phyloP scores from a whole-genome alignment of 2,888 invertebrate species.

The Pseudoips prasinana region DNA sequence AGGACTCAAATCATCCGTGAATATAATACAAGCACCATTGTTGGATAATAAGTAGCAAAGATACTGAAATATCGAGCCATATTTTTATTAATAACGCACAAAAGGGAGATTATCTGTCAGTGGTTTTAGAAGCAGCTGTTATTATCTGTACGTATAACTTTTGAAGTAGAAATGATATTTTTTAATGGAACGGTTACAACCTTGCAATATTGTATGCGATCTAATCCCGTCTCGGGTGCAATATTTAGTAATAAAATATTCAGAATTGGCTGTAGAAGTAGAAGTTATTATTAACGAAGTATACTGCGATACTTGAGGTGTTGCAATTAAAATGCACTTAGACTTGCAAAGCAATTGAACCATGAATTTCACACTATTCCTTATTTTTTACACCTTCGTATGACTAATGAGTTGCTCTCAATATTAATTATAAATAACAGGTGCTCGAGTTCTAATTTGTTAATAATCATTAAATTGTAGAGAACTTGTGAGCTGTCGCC shows the following conservation, averaged over 20 bases:
- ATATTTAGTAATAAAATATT: too few relatives aligned
- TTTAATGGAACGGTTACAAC: conserved; percentile 4
- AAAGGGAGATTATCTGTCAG: conserved; percentile 75
- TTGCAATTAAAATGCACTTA: not conserved
- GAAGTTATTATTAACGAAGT: too few relatives aligned
- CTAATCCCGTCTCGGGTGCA: too few relatives aligned
- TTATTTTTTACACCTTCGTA: conserved; percentile 2
- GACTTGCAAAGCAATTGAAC: not conserved
- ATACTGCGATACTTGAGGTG: too few relatives aligned
- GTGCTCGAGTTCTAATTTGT: conserved; percentile 18
- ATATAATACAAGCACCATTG: conserved; percentile 69
- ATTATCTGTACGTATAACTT: conserved; percentile 27
- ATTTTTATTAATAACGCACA: conserved; percentile 81
- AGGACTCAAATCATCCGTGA: conserved; percentile 67
- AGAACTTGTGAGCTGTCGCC: conserved; percentile 22
- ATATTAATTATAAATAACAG: conserved; percentile 16
- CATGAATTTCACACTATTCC: conserved; percentile 4
- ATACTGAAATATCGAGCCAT: conserved; percentile 69
- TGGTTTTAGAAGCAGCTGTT: conserved; percentile 71
- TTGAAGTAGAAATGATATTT: conserved; percentile 18
- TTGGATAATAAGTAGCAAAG: conserved; percentile 65
- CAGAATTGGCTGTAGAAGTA: too few relatives aligned
- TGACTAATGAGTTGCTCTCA: conserved; percentile 6
- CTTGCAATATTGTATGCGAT: too few relatives aligned
- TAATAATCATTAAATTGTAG: not conserved